Percentiles rank a stretch among this genome's conserved stretches.
Conservation (phyloP, 2,888 invertebrate genomes). For the Unio delphinus region DNA sequence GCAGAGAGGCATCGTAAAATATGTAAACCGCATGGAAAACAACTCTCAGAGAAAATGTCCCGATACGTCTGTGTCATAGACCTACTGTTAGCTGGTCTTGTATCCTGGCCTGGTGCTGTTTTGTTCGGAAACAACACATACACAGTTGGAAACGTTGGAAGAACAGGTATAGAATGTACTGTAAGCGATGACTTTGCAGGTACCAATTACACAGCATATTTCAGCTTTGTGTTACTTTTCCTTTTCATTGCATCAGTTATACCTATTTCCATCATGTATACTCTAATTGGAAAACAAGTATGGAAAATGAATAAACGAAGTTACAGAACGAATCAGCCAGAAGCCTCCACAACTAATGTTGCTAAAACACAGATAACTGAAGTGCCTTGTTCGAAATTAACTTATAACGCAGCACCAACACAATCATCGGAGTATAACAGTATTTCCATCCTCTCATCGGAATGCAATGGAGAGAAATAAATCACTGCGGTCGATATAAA, state of each 20-base stretch:
- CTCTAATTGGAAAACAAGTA: no score
- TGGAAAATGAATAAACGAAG: no score
- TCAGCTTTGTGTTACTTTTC: constrained; percentile 38
- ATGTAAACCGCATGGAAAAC: constrained; percentile 43
- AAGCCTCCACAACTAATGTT: no score
- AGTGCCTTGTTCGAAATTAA: no score
- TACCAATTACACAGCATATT: constrained; percentile 39
- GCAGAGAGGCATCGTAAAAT: constrained; percentile 49
- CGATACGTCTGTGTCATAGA: constrained; percentile 21
- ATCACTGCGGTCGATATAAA: no score
- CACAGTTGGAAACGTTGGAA: constrained; percentile 22
- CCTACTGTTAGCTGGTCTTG: constrained; percentile 15
- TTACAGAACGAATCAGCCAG: no score
- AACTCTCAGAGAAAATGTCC: constrained; percentile 33
- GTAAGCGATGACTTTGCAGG: constrained; percentile 31
- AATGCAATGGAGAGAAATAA: no score
- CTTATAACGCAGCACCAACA: no score
- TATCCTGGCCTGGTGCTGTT: constrained; percentile 44
- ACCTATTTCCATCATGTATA: no score
- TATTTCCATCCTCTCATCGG: no score
- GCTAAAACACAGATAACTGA: no score
- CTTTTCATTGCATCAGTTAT: neutral
- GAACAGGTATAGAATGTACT: constrained; percentile 45
- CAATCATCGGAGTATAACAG: no score
- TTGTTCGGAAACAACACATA: constrained; percentile 47